Evolutionary conservation across 2,113 vertebrate species (phyloP).

Genomic region (Jaculus jaculus): DNA sequence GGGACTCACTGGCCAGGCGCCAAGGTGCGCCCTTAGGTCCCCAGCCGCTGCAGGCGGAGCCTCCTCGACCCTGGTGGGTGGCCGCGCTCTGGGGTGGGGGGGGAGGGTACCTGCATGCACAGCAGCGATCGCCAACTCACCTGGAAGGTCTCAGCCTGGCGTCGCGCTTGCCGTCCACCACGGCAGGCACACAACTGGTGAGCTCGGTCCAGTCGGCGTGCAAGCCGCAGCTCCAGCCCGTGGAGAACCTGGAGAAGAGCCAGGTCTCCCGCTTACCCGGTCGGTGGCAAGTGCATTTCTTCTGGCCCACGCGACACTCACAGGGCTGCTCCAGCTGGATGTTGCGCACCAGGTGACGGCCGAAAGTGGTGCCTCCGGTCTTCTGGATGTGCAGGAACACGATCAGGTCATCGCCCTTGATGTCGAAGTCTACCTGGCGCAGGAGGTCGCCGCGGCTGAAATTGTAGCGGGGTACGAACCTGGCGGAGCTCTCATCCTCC

Average conservation of each 20-base stretch:
- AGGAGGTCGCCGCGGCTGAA: slow-evolving; percentile 91
- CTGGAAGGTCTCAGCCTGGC: slow-evolving; percentile 86
- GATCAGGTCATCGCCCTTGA: slow-evolving; percentile 95
- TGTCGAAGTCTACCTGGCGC: slow-evolving; percentile 92
- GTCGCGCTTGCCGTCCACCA: slow-evolving; percentile 90
- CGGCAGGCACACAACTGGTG: slow-evolving; percentile 93
- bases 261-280: slow-evolving; percentile 96
- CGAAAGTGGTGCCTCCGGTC: slow-evolving; percentile 94
- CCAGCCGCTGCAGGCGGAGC: not conserved
- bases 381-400: slow-evolving; percentile 99
- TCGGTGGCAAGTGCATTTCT: slow-evolving; percentile 96
- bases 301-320: slow-evolving; percentile 95
- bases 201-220: slow-evolving; percentile 97
- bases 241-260: slow-evolving; percentile 97
- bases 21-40: not conserved
- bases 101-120: not conserved
- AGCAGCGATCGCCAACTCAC: slow-evolving; percentile 81
- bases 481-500: slow-evolving; percentile 92
- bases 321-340: slow-evolving; percentile 97
- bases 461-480: slow-evolving; percentile 93
- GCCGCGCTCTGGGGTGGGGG: too few relatives aligned
- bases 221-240: slow-evolving; percentile 95
- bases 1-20: not conserved
- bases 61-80: not conserved
- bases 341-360: slow-evolving; percentile 94